phyloP scores from a whole-genome alignment of 2,113 vertebrate species.

The Loxodonta africana region DNA sequence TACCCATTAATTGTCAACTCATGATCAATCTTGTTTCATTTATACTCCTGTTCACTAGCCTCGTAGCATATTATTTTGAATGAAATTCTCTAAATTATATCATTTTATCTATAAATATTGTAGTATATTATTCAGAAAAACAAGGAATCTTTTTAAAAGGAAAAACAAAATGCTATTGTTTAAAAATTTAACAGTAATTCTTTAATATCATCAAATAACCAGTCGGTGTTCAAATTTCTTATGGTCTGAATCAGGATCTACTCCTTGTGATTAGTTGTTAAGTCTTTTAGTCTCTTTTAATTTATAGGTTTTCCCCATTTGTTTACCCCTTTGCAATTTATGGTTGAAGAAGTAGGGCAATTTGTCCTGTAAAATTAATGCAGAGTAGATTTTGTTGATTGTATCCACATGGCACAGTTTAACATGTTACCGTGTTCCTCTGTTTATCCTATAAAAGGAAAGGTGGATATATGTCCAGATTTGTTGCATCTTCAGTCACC shows the following conservation, averaged over 20 bases:
- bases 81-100: conserved; percentile 12
- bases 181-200: background rate
- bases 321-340: background rate
- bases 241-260: conserved; percentile 17
- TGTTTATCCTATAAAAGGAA: conserved; percentile 20
- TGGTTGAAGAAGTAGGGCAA: background rate
- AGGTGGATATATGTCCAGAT: conserved; percentile 8
- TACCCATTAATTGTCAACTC: background rate
- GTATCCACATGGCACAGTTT: background rate
- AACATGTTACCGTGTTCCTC: conserved; percentile 23
- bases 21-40: conserved; percentile 13
- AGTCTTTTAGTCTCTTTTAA: background rate
- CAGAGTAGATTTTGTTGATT: background rate
- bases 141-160: conserved; percentile 14
- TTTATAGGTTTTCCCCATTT: background rate
- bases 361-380: conserved; percentile 2
- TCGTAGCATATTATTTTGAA: conserved; percentile 26
- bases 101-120: conserved; percentile 57
- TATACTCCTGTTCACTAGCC: background rate
- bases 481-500: conserved; percentile 1
- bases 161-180: conserved; percentile 23
- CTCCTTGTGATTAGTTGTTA: background rate
- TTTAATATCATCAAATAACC: background rate
- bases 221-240: background rate
- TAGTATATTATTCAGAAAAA: conserved; percentile 37